A percentile compares a stretch with the other conserved stretches of the same genome.
These are phyloP conservation scores for Drosophila ogumai DNA, from an alignment of 1,140 invertebrate species.

Conservation along the genomic window DNA sequence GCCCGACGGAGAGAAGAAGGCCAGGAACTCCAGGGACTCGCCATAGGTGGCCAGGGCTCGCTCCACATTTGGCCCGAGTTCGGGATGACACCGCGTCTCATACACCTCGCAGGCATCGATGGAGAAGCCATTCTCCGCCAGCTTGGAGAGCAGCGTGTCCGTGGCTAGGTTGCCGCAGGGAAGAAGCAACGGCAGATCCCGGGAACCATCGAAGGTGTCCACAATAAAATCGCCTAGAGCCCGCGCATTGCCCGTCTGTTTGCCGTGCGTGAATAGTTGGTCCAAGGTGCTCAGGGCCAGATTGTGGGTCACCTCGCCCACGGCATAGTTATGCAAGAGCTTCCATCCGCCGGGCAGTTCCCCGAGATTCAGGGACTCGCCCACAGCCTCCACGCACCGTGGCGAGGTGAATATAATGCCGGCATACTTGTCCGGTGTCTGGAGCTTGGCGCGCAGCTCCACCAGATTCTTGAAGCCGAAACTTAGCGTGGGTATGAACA, in stretches of 20 bases:
- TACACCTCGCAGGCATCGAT: constrained; percentile 86
- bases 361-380: constrained; percentile 81
- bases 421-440: constrained; percentile 84
- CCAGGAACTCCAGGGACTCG: constrained; percentile 85
- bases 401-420: constrained; percentile 86
- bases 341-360: constrained; percentile 85
- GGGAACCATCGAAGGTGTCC: constrained; percentile 84
- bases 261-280: constrained; percentile 85
- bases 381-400: constrained; percentile 86
- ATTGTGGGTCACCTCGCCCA: constrained; percentile 86
- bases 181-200: constrained; percentile 84
- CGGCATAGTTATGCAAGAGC: constrained; percentile 85
- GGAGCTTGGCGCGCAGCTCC: constrained; percentile 83
- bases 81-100: constrained; percentile 85
- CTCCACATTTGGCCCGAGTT: constrained; percentile 85
- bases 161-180: constrained; percentile 86
- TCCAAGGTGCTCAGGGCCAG: constrained; percentile 85
- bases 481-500: constrained; percentile 86
- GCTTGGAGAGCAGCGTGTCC: constrained; percentile 85
- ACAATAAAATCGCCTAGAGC: constrained; percentile 85
- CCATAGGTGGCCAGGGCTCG: constrained; percentile 77
- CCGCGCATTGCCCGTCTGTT: constrained; percentile 86
- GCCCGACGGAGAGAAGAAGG: constrained; percentile 87
- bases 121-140: constrained; percentile 82
- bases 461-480: constrained; percentile 85